Percentiles rank a stretch among this genome's conserved stretches.
These are phyloP conservation scores for Peromyscus leucopus DNA, from an alignment of 2,113 vertebrate species.

Conservation along the genomic window DNA sequence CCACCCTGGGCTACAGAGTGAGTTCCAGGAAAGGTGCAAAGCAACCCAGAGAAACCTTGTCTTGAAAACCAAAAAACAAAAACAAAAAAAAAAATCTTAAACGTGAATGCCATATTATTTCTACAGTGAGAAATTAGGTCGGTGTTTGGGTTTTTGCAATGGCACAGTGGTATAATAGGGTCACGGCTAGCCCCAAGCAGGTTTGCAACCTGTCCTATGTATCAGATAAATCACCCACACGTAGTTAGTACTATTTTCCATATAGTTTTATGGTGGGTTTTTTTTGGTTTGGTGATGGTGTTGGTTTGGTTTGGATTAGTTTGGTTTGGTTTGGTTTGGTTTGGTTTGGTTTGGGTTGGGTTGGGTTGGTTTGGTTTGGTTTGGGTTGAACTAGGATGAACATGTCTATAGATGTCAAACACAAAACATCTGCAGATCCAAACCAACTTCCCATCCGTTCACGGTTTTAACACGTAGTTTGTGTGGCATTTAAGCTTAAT, in stretches of 20 bases:
- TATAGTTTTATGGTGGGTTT: background rate
- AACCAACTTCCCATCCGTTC: background rate
- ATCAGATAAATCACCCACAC: background rate
- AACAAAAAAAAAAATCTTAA: background rate
- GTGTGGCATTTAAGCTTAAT: background rate
- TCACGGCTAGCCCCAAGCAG: background rate
- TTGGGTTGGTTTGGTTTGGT: background rate
- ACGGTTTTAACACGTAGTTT: background rate
- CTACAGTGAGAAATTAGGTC: background rate
- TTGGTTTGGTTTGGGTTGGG: background rate
- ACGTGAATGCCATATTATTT: background rate
- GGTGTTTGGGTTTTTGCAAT: background rate
- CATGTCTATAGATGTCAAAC: background rate
- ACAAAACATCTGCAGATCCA: background rate
- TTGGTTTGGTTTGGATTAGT: background rate
- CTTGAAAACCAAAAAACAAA: no score
- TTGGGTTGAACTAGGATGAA: background rate
- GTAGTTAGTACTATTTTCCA: background rate
- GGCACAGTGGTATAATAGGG: no score
- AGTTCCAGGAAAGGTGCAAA: no score
- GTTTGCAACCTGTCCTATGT: background rate
- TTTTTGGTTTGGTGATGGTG: no score
- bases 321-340: background rate
- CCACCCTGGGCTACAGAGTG: no score
- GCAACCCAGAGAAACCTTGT: no score